Percentiles rank a stretch among this genome's conserved stretches.
Conservation (phyloP, 2,113 vertebrate genomes). For the Sarotherodon lohbergeri region DNA sequence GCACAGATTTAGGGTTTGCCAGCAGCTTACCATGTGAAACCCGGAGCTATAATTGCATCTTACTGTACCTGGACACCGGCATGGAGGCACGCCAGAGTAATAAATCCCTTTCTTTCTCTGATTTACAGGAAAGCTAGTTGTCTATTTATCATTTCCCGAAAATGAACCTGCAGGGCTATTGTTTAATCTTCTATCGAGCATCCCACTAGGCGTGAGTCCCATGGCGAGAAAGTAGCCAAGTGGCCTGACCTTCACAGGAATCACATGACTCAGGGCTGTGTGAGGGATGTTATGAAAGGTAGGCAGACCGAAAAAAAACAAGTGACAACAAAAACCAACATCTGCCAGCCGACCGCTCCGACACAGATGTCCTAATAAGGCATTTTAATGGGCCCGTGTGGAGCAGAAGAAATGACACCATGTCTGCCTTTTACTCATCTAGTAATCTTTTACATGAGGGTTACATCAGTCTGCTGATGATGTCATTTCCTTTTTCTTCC, state of each 20-base stretch:
- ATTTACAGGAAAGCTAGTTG: background rate
- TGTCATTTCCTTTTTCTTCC: slow-evolving; percentile 48
- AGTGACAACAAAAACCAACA: slow-evolving; percentile 16
- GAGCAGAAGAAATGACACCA: slow-evolving; percentile 30
- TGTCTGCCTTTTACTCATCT: slow-evolving; percentile 14
- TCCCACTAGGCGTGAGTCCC: background rate
- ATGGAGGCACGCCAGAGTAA: background rate
- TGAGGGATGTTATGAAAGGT: background rate
- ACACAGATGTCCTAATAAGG: slow-evolving; percentile 66
- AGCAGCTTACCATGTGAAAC: background rate
- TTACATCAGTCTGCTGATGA: slow-evolving; percentile 62
- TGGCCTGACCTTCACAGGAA: background rate
- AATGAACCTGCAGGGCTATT: slow-evolving; percentile 16
- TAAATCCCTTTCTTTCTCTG: background rate
- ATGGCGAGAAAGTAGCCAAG: background rate
- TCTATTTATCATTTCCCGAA: background rate
- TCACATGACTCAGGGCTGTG: slow-evolving; percentile 41
- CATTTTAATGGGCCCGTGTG: background rate
- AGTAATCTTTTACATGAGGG: slow-evolving; percentile 34
- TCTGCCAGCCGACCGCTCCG: background rate
- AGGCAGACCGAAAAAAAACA: background rate
- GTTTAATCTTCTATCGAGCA: background rate
- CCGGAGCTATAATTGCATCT: background rate
- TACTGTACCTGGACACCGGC: background rate
- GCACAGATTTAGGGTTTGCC: background rate